These are phyloP conservation scores for Poeciliopsis turneri DNA, from an alignment of 2,797 vertebrate species.

Conservation along the genomic window DNA sequence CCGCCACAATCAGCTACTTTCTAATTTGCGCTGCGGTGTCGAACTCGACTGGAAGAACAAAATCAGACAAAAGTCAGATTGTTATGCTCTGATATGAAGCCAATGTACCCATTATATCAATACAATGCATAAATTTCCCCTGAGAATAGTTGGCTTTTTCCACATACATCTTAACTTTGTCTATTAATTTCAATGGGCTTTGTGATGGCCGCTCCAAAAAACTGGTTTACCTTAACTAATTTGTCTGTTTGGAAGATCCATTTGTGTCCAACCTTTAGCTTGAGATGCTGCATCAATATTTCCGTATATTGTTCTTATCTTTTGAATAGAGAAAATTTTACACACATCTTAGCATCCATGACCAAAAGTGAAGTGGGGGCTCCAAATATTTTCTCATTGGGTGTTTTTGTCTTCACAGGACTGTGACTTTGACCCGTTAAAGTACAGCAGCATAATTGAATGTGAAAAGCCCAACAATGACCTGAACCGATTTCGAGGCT, in stretches of 20 bases:
- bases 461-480: constrained; percentile 98
- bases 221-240: neutral
- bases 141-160: neutral
- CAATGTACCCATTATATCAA: neutral
- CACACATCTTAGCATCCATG: neutral
- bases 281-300: neutral
- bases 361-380: neutral
- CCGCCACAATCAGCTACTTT: neutral
- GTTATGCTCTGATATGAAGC: neutral
- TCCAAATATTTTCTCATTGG: neutral
- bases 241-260: neutral
- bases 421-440: constrained; percentile 92
- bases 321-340: neutral
- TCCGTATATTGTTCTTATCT: neutral
- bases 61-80: neutral
- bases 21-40: neutral
- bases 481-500: constrained; percentile 92
- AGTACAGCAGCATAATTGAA: constrained; percentile 92
- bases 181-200: neutral
- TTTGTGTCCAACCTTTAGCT: neutral
- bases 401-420: constrained; percentile 82
- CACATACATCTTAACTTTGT: neutral
- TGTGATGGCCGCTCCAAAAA: neutral
- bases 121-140: neutral
- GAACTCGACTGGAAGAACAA: neutral